A percentile compares a stretch with the other conserved stretches of the same genome.
Evolutionary conservation across 2,888 invertebrate genomes (phyloP).

Genomic region (Phaedon cochleariae): DNA sequence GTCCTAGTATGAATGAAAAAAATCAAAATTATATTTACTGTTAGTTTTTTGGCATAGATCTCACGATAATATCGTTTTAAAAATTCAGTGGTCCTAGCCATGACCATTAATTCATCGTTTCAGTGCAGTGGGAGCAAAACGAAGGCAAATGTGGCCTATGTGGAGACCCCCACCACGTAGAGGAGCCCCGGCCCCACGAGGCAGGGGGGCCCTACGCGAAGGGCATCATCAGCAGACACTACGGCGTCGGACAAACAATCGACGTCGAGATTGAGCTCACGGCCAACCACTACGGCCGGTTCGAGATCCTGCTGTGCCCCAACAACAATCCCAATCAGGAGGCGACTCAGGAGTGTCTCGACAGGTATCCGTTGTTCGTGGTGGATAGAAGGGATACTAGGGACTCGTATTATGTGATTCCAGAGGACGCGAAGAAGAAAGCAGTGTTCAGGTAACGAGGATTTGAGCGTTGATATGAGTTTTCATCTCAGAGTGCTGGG

Average conservation of each 20-base stretch:
- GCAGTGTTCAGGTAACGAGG: slow-evolving; percentile 66
- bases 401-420: slow-evolving; percentile 47
- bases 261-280: slow-evolving; percentile 88
- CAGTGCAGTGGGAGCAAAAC: slow-evolving; percentile 89
- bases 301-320: slow-evolving; percentile 86
- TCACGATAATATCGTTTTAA: too few species aligned
- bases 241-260: slow-evolving; percentile 86
- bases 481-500: too few species aligned
- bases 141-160: slow-evolving; percentile 88
- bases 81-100: too few species aligned
- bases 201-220: slow-evolving; percentile 87
- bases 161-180: slow-evolving; percentile 82
- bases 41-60: too few species aligned
- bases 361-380: slow-evolving; percentile 79
- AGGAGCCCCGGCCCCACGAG: slow-evolving; percentile 83
- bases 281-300: slow-evolving; percentile 88
- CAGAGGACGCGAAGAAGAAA: slow-evolving; percentile 59
- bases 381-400: slow-evolving; percentile 74
- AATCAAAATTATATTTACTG: too few species aligned
- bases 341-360: slow-evolving; percentile 85
- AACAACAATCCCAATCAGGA: slow-evolving; percentile 82
- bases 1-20: too few species aligned
- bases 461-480: too few species aligned
- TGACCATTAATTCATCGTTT: too few species aligned
- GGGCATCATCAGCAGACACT: slow-evolving; percentile 83